Percentiles rank a stretch among this genome's conserved stretches.
phyloP scores from a whole-genome alignment of 1,140 invertebrate species.

The Bombus superbus region DNA sequence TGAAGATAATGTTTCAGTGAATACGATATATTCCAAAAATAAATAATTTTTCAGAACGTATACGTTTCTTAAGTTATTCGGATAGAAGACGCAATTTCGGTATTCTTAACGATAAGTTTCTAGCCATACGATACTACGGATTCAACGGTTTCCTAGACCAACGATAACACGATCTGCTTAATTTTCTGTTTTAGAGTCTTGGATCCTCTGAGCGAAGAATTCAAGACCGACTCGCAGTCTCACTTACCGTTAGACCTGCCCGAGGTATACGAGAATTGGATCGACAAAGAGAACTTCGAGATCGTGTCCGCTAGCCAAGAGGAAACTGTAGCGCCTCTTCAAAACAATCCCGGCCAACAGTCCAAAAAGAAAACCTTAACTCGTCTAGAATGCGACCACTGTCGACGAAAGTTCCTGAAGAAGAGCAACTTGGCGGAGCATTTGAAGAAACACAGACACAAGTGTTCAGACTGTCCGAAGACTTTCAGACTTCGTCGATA shows the following conservation, averaged over 20 bases:
- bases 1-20: not conserved
- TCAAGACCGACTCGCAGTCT: not conserved
- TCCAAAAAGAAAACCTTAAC: not conserved
- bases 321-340: not conserved
- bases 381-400: slow-evolving; percentile 59
- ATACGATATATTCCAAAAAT: not conserved
- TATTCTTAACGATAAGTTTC: not conserved
- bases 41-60: not conserved
- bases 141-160: not conserved
- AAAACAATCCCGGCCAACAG: not conserved
- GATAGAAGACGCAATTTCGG: not conserved
- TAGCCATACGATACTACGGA: no score
- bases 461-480: slow-evolving; percentile 66
- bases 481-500: slow-evolving; percentile 62
- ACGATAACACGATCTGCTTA: slow-evolving; percentile 22
- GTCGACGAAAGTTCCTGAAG: slow-evolving; percentile 79
- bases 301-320: not conserved
- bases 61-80: not conserved
- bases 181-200: slow-evolving; percentile 65
- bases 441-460: slow-evolving; percentile 73
- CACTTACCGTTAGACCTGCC: not conserved
- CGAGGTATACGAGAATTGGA: slow-evolving; percentile 12
- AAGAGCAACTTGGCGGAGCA: slow-evolving; percentile 80
- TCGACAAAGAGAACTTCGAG: slow-evolving; percentile 22
- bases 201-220: slow-evolving; percentile 61